Base-by-base conservation (phyloP, 2,797 vertebrate genomes). In the Enteromius thamalakanensis region DNA sequence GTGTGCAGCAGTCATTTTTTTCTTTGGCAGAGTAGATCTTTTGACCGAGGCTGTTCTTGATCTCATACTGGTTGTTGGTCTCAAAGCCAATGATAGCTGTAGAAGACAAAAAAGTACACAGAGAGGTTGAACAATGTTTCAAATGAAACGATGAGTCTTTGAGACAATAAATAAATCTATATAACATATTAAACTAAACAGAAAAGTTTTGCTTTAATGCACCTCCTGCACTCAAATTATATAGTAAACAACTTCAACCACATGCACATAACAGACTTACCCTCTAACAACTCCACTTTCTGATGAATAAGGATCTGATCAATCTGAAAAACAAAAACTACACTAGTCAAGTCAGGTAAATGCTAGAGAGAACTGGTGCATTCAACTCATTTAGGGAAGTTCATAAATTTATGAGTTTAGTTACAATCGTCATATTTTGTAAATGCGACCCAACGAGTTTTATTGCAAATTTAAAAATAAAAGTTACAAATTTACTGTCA, bases 221-320 rank as follows among this genome's bases (percentile, higher is more conserved):
- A 49, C 8, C 14, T 47, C 17, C 69, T 45, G 37, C 42, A 19
- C 21, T 55, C 19, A 75, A 55, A 37, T 67, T 81, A 26, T 76
- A 62, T 32, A 76, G 34, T 32, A 62, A 77, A 71, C 40, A 34
- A n/a, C 62, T 53, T 68, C 9, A 58, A 37, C 42, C 10, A 6
- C 11, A 79, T 7, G 11, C 4, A 34, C 2, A n/a, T 72, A 2
- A 17, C 17, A 76, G 34, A 76, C 34, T 90, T 90, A 97, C 96
- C 95, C 94, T 97, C 96, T 14, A 96, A 90, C 23, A 94, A 91
- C 82, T 96, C 96, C 45, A 95, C 91, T 90, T 96, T 96, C 89
- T 97, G 96, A 84, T 96, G 96, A 87, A 97, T 95, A 82, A 97
- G 91, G 81, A 97, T 88, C 89, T 97, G 96, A 90, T 97, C 96